These are phyloP conservation scores for Cryptops parisi DNA, from an alignment of 2,888 invertebrate genomes.

Conservation along the genomic window DNA sequence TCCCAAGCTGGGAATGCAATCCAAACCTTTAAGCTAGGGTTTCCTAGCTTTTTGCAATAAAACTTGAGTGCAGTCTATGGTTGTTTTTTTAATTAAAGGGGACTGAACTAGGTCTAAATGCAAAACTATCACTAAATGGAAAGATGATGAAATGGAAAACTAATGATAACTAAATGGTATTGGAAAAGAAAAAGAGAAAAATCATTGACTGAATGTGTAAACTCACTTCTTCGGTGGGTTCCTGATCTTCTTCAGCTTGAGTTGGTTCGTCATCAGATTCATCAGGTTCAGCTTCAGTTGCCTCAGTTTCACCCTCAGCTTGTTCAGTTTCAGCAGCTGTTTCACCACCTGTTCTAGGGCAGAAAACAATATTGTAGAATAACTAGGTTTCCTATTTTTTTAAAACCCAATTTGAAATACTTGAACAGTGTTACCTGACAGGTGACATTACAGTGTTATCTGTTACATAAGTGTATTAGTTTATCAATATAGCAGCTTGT, in stretches of 20 bases:
- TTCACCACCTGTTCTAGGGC: slow-evolving; percentile 6
- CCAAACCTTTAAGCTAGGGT: too few relatives aligned
- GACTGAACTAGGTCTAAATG: too few relatives aligned
- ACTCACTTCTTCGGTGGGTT: slow-evolving; percentile 19
- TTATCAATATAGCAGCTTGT: too few relatives aligned
- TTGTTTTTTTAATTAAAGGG: too few relatives aligned
- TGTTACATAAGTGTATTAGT: too few relatives aligned
- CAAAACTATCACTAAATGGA: too few relatives aligned
- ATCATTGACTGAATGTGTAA: too few relatives aligned
- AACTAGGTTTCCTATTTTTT: neutral
- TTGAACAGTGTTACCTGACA: neutral
- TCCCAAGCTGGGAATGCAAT: too few relatives aligned
- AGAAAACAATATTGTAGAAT: neutral
- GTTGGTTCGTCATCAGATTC: slow-evolving; percentile 3
- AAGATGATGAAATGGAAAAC: neutral
- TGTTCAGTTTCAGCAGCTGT: slow-evolving; percentile 5
- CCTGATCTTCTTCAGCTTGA: slow-evolving; percentile 22
- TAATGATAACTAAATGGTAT: neutral
- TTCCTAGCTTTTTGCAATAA: too few relatives aligned
- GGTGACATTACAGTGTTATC: neutral
- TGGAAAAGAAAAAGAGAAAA: too few relatives aligned
- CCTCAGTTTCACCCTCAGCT: slow-evolving; percentile 6
- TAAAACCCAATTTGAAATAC: neutral
- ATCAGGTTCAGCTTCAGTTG: slow-evolving; percentile 3
- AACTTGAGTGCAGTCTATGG: too few relatives aligned